Percentiles rank a stretch among this genome's conserved stretches.
phyloP scores from a whole-genome alignment of 1,140 invertebrate genomes.

The Zeugodacus cucurbitae region DNA sequence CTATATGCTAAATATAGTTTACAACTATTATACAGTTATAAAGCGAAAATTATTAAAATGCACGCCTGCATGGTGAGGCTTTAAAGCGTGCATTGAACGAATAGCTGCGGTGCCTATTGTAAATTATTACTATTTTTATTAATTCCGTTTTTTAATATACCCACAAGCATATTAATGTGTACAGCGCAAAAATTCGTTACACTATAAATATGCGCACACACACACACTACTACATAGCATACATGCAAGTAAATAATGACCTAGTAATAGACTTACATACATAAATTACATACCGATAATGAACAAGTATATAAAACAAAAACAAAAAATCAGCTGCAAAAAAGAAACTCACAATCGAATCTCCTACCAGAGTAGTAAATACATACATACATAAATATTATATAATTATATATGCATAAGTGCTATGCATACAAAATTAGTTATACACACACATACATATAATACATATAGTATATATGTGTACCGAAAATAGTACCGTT shows the following conservation, averaged over 20 bases:
- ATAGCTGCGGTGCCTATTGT: slow-evolving; percentile 6
- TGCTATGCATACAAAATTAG: not conserved
- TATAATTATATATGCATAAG: not conserved
- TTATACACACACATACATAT: not conserved
- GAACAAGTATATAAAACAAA: not conserved
- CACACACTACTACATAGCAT: not conserved
- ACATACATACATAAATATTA: not conserved
- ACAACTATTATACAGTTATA: not conserved
- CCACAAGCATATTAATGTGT: not conserved
- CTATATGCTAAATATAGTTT: not conserved
- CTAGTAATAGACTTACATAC: not conserved
- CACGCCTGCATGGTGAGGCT: not conserved
- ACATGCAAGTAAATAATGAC: not conserved
- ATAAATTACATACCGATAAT: not conserved
- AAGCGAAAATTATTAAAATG: not conserved
- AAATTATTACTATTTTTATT: not conserved
- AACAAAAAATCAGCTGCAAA: slow-evolving; percentile 36
- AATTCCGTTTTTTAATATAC: not conserved
- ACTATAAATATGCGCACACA: not conserved
- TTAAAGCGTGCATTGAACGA: not conserved
- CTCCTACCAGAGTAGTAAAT: slow-evolving; percentile 29
- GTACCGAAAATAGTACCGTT: not conserved
- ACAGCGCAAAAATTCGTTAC: not conserved
- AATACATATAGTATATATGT: not conserved
- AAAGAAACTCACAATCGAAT: slow-evolving; percentile 33